Evolutionary conservation across 2,888 invertebrate species (phyloP), one percentile per base, ranked within the genome.

Genomic region (Mellilla xanthometata): DNA sequence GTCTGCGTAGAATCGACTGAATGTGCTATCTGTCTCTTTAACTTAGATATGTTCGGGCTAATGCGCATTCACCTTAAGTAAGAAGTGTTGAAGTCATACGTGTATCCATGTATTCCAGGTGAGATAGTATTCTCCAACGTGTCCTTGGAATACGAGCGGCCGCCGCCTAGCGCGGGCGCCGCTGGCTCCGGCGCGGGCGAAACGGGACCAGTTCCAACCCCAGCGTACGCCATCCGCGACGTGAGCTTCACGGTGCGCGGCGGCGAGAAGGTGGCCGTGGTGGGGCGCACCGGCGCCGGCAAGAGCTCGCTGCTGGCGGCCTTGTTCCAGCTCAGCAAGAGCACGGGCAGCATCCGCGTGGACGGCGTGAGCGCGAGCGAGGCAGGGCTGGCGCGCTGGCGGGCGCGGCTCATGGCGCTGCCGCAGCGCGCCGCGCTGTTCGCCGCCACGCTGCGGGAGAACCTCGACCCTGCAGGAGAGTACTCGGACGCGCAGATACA

Each of bases 231-330:
- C 0, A 84, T 88, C 31, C 52, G 54, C 0, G 76, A 76, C 0
- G 83, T 95, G 2, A 92, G 80, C 59, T 93, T 95, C 57, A 63
- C 62, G 0, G 86, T 93, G 15, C 55, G 73, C 91, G 0, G 84
- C 83, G n/a, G 36, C 10, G 92, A 93, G 73, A 93, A 93, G 65
- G 90, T 95, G 2, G 95, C 95, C 0, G 94, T 95, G 11, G 94
- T 95, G 3, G 96, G 96, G 0, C 77, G 96, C 36, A 96, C 96
- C 0, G 96, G 96, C 0, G 96, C 96, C 0, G 96, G 96, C 19
- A 95, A 95, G 80, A 94, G 94, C 0, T 95, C 95, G 0, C 83
- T 95, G 3, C 93, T 95, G 38, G 91, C 94, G 0, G 94, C 95
- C 0, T 72, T 97, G 23, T 97, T 97, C 69, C 90, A 95, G 15